These are phyloP conservation scores for Drosophila nigricruria DNA, from an alignment of 2,888 invertebrate genomes.

Conservation along the genomic window DNA sequence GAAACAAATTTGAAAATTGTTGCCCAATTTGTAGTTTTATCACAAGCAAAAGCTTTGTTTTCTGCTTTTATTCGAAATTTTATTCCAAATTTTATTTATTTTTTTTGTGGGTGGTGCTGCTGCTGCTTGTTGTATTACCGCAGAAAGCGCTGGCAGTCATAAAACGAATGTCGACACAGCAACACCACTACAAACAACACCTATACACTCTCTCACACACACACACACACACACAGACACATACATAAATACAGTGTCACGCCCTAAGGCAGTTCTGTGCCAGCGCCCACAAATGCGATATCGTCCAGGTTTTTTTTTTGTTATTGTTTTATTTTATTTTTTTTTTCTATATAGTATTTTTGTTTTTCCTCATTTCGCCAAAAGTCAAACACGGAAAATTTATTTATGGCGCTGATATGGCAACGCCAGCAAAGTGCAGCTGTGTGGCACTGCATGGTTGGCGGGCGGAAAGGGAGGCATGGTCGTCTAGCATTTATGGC, in stretches of 20 bases:
- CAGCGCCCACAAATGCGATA: slow-evolving; percentile 38
- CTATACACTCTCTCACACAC: slow-evolving; percentile 12
- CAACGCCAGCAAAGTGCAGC: slow-evolving; percentile 53
- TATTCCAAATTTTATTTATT: slow-evolving; percentile 18
- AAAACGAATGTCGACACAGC: slow-evolving; percentile 40
- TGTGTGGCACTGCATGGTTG: not conserved
- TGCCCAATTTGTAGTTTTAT: slow-evolving; percentile 52
- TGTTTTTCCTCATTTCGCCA: slow-evolving; percentile 48
- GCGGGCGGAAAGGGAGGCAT: not conserved
- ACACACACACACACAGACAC: slow-evolving; percentile 6
- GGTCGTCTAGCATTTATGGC: slow-evolving; percentile 42
- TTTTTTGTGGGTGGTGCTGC: not conserved
- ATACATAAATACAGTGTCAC: slow-evolving; percentile 22
- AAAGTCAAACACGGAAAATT: slow-evolving; percentile 64
- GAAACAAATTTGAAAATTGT: slow-evolving; percentile 47
- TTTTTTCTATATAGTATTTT: slow-evolving; percentile 25
- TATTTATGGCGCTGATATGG: slow-evolving; percentile 73
- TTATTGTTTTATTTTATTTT: slow-evolving; percentile 16
- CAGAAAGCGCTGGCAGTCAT: slow-evolving; percentile 37
- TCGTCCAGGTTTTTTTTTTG: slow-evolving; percentile 31
- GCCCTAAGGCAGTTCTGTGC: slow-evolving; percentile 24
- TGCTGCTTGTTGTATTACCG: slow-evolving; percentile 25
- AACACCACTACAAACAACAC: slow-evolving; percentile 4
- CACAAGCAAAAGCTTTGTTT: slow-evolving; percentile 18
- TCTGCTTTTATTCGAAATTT: slow-evolving; percentile 21